phyloP scores from a whole-genome alignment of 1,140 invertebrate genomes.

The roundworm (Caenorhabditis elegans) region DNA sequence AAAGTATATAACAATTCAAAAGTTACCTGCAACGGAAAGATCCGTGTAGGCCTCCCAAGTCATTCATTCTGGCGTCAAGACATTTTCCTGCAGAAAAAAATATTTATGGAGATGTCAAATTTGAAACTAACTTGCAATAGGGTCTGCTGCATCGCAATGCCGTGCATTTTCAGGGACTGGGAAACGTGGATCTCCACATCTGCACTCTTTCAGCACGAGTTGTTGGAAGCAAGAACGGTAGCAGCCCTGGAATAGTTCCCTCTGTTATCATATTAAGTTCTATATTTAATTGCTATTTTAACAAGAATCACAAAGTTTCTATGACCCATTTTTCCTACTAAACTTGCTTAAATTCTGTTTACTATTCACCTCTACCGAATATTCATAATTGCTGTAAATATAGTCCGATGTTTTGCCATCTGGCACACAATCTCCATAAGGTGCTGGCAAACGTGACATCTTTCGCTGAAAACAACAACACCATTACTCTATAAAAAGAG shows the following conservation, averaged over 20 bases:
- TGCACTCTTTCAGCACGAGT: slow-evolving; percentile 57
- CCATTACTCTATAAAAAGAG: background rate
- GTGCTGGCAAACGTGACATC: slow-evolving; percentile 60
- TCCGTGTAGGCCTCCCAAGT: slow-evolving; percentile 55
- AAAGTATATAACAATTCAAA: background rate
- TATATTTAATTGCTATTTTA: too few species aligned
- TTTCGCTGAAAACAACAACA: slow-evolving; percentile 49
- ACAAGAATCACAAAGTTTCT: too few species aligned
- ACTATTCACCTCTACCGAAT: slow-evolving; percentile 57
- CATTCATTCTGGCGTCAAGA: slow-evolving; percentile 53
- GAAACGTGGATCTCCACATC: slow-evolving; percentile 61
- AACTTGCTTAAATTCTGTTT: too few species aligned
- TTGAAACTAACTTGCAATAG: slow-evolving; percentile 47
- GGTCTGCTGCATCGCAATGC: slow-evolving; percentile 59
- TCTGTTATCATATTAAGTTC: too few species aligned
- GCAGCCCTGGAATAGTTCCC: slow-evolving; percentile 58
- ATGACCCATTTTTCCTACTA: too few species aligned
- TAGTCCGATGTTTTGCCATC: slow-evolving; percentile 56
- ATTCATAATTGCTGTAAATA: slow-evolving; percentile 59
- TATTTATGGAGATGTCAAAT: background rate
- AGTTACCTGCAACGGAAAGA: slow-evolving; percentile 39
- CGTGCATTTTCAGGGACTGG: slow-evolving; percentile 51
- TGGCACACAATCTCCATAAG: slow-evolving; percentile 60
- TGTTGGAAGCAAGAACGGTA: slow-evolving; percentile 64
- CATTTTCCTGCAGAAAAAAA: slow-evolving; percentile 55